Percentiles rank a stretch among this genome's conserved stretches.
phyloP scores from a whole-genome alignment of 2,888 invertebrate species.

The Lepidochrysops patricia region DNA sequence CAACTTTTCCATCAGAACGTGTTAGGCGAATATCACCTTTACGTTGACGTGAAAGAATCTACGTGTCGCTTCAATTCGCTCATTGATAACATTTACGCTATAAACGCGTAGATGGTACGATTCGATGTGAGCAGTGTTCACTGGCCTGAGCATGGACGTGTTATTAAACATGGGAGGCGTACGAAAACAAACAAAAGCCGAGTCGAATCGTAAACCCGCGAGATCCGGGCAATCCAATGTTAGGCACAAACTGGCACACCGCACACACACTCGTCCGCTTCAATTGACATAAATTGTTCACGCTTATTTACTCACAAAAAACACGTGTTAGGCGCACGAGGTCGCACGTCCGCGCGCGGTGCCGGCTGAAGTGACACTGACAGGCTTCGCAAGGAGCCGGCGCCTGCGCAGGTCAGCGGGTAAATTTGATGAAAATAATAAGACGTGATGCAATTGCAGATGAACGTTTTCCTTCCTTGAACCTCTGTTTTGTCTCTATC shows the following conservation, averaged over 20 bases:
- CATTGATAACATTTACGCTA: conserved; percentile 21
- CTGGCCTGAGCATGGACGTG: conserved; percentile 14
- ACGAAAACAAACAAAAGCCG: conserved; percentile 41
- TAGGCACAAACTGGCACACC: conserved; percentile 31
- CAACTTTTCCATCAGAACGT: conserved; percentile 6
- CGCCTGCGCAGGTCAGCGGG: conserved; percentile 51
- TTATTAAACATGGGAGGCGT: conserved; percentile 21
- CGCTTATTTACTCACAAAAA: conserved; percentile 58
- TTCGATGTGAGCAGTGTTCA: neutral
- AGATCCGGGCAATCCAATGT: conserved; percentile 47
- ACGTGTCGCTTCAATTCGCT: conserved; percentile 17
- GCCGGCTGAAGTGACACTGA: conserved; percentile 48
- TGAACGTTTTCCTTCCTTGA: conserved; percentile 35
- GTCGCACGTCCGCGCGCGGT: conserved; percentile 39
- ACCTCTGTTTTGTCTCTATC: no score
- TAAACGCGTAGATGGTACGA: conserved; percentile 7
- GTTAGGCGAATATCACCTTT: conserved; percentile 12
- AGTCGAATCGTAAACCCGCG: conserved; percentile 34
- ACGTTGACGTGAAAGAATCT: conserved; percentile 10
- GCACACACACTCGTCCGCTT: conserved; percentile 33
- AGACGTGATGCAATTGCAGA: conserved; percentile 39
- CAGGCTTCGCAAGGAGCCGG: conserved; percentile 32
- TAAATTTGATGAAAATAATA: conserved; percentile 55
- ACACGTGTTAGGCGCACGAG: conserved; percentile 39
- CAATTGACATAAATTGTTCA: conserved; percentile 38